Percentiles rank a stretch among this genome's conserved stretches.
Evolutionary conservation across 2,797 vertebrate genomes (phyloP).

Genomic region (Hippopotamyrus pictus): DNA sequence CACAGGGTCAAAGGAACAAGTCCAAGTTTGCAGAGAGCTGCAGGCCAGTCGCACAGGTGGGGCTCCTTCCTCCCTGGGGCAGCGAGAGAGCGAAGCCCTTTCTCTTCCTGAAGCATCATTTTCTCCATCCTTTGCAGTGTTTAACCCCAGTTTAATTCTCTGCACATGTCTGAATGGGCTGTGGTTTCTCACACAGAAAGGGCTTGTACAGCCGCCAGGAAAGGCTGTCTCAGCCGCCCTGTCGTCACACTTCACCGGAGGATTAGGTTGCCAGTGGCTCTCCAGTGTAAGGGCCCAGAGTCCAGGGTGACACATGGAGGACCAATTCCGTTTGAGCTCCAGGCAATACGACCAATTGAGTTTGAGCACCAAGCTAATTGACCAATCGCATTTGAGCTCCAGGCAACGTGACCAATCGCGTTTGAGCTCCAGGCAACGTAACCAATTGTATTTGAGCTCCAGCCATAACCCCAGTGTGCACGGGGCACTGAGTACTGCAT

Average conservation of each 20-base stretch:
- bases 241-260: slow-evolving; percentile 34
- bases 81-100: not conserved
- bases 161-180: slow-evolving; percentile 22
- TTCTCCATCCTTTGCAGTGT: slow-evolving; percentile 1
- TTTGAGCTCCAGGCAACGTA: not conserved
- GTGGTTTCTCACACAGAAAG: slow-evolving; percentile 21
- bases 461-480: not conserved
- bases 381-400: not conserved
- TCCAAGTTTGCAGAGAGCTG: not conserved
- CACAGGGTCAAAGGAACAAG: not conserved
- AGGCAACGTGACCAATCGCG: not conserved
- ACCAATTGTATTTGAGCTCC: not conserved
- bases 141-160: slow-evolving; percentile 17
- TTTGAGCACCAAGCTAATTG: not conserved
- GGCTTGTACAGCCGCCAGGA: slow-evolving; percentile 32
- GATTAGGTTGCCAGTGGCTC: slow-evolving; percentile 33
- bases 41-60: not conserved
- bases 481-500: not conserved
- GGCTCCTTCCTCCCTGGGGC: not conserved
- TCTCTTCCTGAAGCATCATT: not conserved
- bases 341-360: not conserved
- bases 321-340: not conserved
- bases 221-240: slow-evolving; percentile 11
- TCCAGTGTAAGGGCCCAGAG: not conserved
- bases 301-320: not conserved